These are phyloP conservation scores for Corythoichthys haematopterus DNA, from an alignment of 2,113 vertebrate genomes.

Conservation along the genomic window DNA sequence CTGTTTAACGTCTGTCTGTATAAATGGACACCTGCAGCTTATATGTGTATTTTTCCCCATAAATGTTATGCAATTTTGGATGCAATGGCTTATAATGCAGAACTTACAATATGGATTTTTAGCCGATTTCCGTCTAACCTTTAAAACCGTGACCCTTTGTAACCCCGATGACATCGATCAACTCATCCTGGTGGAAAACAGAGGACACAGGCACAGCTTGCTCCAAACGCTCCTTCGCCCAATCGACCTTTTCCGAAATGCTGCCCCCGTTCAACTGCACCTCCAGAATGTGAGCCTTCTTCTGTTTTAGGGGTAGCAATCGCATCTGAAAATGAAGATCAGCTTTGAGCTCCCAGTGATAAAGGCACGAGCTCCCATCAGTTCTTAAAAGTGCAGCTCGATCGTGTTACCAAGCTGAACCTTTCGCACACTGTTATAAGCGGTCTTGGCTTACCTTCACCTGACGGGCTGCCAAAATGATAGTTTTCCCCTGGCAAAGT, in stretches of 20 bases:
- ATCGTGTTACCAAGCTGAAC: background rate
- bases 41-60: too few relatives aligned
- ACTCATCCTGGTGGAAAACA: conserved; percentile 88
- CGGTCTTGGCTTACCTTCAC: conserved; percentile 6
- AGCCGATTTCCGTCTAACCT: conserved; percentile 66
- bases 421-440: conserved; percentile 1
- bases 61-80: too few relatives aligned
- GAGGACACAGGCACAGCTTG: conserved; percentile 80
- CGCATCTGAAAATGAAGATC: conserved; percentile 77
- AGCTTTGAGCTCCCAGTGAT: background rate
- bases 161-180: conserved; percentile 94
- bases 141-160: conserved; percentile 95
- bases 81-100: background rate
- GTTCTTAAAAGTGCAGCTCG: background rate
- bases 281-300: conserved; percentile 94
- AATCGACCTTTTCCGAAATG: conserved; percentile 88
- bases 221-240: conserved; percentile 89
- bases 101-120: background rate
- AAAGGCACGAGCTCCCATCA: background rate
- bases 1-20: too few relatives aligned
- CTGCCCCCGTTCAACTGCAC: conserved; percentile 94
- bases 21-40: too few relatives aligned
- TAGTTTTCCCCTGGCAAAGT: conserved; percentile 12
- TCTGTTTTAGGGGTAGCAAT: conserved; percentile 84
- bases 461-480: conserved; percentile 22